Conservation (phyloP, 2,888 invertebrate species). For the Protonemura montana region DNA sequence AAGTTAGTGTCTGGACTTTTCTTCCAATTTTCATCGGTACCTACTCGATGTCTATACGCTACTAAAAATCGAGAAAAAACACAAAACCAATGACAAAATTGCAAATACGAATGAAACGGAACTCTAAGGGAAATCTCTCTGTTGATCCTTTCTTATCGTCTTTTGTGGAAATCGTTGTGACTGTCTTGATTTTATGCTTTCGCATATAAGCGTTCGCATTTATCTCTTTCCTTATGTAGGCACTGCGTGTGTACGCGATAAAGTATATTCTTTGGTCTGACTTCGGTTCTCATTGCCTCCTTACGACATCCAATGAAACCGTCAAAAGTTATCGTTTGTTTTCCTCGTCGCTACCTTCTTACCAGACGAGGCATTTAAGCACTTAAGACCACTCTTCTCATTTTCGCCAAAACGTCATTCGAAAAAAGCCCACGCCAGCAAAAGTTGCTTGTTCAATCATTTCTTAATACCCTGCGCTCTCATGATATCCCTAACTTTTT, state of each 20-base stretch:
- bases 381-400: neutral
- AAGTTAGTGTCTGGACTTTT: too few species aligned
- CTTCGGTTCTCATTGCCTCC: neutral
- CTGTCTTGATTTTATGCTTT: neutral
- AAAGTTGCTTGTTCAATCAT: neutral
- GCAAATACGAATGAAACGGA: neutral
- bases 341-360: neutral
- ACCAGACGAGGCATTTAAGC: neutral
- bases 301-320: neutral
- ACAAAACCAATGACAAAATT: neutral
- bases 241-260: neutral
- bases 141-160: neutral
- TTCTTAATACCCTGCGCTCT: neutral
- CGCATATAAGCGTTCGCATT: neutral
- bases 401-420: neutral
- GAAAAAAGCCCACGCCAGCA: neutral
- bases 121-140: neutral
- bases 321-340: neutral
- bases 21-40: too few species aligned
- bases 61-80: too few species aligned
- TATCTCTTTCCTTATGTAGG: neutral
- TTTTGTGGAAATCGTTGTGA: neutral
- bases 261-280: neutral
- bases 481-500: neutral
- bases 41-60: too few species aligned